Percentiles rank a stretch among this genome's conserved stretches.
phyloP scores from a whole-genome alignment of 2,113 vertebrate species.

The Hystrix brachyura region DNA sequence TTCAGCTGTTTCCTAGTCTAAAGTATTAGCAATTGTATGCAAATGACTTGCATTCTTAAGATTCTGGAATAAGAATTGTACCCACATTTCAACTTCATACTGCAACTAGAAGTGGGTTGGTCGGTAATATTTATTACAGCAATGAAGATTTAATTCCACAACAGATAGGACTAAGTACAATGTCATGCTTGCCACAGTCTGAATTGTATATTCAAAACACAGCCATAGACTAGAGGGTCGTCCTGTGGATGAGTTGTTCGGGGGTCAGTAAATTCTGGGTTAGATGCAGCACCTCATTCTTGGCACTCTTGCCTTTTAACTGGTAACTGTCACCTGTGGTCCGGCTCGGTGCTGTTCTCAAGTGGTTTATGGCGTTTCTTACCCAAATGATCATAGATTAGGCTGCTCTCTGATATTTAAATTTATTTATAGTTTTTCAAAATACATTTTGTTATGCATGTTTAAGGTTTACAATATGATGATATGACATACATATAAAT shows the following conservation, averaged over 20 bases:
- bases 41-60: background rate
- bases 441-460: background rate
- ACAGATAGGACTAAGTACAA: background rate
- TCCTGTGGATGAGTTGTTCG: background rate
- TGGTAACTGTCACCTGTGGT: background rate
- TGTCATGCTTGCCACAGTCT: background rate
- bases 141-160: background rate
- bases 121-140: background rate
- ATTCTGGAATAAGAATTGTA: constrained; percentile 30
- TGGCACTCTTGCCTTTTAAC: background rate
- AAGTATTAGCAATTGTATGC: background rate
- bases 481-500: background rate
- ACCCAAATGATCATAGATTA: background rate
- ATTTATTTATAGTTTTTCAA: background rate
- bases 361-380: background rate
- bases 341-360: background rate
- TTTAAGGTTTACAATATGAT: background rate
- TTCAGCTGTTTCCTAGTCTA: background rate
- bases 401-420: background rate
- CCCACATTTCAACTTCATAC: background rate
- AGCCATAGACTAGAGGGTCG: background rate
- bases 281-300: background rate
- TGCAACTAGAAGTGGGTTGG: background rate
- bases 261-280: background rate
- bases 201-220: background rate